Evolutionary conservation across 35 echinoderm and acorn worm species (phyloP), one percentile per base, ranked within the genome.

Genomic region (Strongylocentrotus purpuratus): DNA sequence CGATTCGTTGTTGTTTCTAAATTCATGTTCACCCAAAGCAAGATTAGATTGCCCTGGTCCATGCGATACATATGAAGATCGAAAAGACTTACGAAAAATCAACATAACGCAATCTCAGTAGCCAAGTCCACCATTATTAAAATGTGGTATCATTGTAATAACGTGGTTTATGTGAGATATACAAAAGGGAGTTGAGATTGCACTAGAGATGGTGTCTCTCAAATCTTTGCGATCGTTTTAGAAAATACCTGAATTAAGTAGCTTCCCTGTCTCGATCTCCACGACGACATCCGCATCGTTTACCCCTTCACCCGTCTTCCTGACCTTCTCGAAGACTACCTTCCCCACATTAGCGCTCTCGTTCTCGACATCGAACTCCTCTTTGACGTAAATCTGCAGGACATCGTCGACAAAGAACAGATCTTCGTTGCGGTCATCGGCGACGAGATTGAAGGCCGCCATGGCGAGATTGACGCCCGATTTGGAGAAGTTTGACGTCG

Each of bases 361-460:
- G 46, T 93, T 93, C 45, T 48, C 31, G 11, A 8, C 31, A 14
- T 58, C 46, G 48, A 58, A 11, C 48, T 93, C 91, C 18, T 93
- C 91, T 58, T n/a, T 50, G 18, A 93, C 46, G 46, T 58, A n/a
- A 32, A 93, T 46, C 48, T 58, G 45, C 17, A 93, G 17, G 46
- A 93, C 45, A 93, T 93, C 48, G 48, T 50, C 48, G 46, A 48
- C 9, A 11, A 31, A 47, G 48, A 25, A 47, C 87, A 89, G 12
- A 31, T 33, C 87, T 89, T 89, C 33, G 10, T 89, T 46, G 87
- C 45, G 12, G n/a, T 47, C 48, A 31, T 93, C 45, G 31, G 91
- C n/a, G 48, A 58, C 46, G 47, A 93, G n/a, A 58, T 93, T 93
- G 47, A 93, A 93, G 17, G 48, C 45, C 5, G 91, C 91, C 91